Percentiles rank a stretch among this genome's conserved stretches.
phyloP scores from a whole-genome alignment of 2,797 vertebrate species.

The Cichlasoma orientale region DNA sequence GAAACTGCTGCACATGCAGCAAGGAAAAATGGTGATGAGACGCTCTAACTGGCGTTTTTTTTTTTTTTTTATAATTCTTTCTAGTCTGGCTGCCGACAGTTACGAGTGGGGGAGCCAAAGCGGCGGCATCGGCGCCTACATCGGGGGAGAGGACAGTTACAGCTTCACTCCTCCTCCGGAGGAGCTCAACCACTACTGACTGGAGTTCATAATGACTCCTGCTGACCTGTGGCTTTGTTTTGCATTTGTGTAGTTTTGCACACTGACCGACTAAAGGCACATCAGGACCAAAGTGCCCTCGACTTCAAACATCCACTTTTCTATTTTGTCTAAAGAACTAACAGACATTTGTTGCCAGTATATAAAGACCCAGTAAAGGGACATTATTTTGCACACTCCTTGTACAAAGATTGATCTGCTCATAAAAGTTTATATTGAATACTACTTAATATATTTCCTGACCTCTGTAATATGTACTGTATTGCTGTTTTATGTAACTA shows the following conservation, averaged over 20 bases:
- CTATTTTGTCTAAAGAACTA: slow-evolving; percentile 41
- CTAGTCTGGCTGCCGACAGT: slow-evolving; percentile 87
- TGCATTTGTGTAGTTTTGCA: slow-evolving; percentile 63
- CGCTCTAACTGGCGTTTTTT: not conserved
- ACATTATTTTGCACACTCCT: slow-evolving; percentile 66
- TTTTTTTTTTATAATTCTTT: not conserved
- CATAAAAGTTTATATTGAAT: slow-evolving; percentile 62
- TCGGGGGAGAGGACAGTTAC: slow-evolving; percentile 82
- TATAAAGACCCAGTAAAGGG: slow-evolving; percentile 33
- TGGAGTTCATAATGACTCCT: not conserved
- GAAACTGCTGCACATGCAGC: not conserved
- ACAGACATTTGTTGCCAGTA: slow-evolving; percentile 56
- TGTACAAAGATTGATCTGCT: slow-evolving; percentile 52
- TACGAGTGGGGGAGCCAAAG: slow-evolving; percentile 89
- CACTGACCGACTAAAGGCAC: slow-evolving; percentile 52
- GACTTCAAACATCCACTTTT: slow-evolving; percentile 34
- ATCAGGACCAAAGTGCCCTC: slow-evolving; percentile 20
- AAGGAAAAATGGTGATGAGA: not conserved
- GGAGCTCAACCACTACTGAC: slow-evolving; percentile 81
- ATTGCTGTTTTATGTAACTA: slow-evolving; percentile 58
- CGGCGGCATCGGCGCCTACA: slow-evolving; percentile 86
- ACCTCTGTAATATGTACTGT: slow-evolving; percentile 64
- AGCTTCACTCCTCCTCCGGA: slow-evolving; percentile 75
- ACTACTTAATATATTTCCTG: slow-evolving; percentile 70
- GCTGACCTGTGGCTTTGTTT: slow-evolving; percentile 1